phyloP scores from a whole-genome alignment of 2,113 vertebrate genomes.

The Crocuta crocuta region DNA sequence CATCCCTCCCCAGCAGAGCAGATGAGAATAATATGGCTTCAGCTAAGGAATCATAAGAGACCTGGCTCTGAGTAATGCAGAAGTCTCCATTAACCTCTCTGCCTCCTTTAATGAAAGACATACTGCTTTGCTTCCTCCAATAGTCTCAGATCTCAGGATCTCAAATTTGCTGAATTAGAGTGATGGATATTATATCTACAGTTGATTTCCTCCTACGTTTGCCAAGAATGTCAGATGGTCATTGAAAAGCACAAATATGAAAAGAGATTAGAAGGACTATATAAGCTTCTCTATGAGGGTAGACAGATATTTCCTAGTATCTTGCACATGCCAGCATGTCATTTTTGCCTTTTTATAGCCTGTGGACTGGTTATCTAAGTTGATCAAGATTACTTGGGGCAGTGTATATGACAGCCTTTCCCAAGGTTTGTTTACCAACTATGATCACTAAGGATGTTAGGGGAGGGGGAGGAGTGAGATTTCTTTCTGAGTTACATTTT shows the following conservation, averaged over 20 bases:
- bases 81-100: conserved; percentile 77
- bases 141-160: conserved; percentile 78
- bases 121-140: conserved; percentile 74
- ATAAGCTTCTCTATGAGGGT: neutral
- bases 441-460: neutral
- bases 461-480: fast-evolving
- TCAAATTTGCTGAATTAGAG: conserved; percentile 76
- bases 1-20: conserved; percentile 36
- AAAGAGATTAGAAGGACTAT: conserved; percentile 58
- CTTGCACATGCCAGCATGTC: neutral
- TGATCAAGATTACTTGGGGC: conserved; percentile 32
- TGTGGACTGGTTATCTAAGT: neutral
- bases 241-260: conserved; percentile 39
- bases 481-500: conserved; percentile 3
- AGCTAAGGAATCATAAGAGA: conserved; percentile 54
- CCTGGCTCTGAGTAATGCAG: conserved; percentile 64
- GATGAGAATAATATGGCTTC: conserved; percentile 42
- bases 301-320: conserved; percentile 6
- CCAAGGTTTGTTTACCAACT: neutral
- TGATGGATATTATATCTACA: conserved; percentile 74
- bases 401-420: neutral
- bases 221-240: conserved; percentile 76
- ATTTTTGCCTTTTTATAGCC: conserved; percentile 51
- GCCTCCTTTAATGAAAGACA: conserved; percentile 82
- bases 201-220: conserved; percentile 76